These are phyloP conservation scores for Heteropelma amictum DNA, from an alignment of 2,888 invertebrate species.

Conservation along the genomic window DNA sequence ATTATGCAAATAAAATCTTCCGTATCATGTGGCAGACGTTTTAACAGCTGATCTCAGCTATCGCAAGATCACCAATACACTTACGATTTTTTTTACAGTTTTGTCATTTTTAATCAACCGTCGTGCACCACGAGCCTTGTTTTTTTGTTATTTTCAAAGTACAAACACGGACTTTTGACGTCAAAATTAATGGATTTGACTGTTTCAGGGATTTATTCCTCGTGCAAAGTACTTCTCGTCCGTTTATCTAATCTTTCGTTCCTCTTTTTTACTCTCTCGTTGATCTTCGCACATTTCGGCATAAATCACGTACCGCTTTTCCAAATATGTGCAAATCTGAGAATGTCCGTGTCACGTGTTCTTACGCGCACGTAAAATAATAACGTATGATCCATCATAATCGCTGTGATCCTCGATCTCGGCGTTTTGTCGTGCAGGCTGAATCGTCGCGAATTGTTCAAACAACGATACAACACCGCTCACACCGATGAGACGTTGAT, in stretches of 20 bases:
- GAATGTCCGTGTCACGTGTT: not conserved
- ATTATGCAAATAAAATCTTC: not conserved
- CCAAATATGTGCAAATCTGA: not conserved
- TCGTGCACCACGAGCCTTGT: too few relatives aligned
- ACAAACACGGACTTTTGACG: too few relatives aligned
- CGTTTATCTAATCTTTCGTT: not conserved
- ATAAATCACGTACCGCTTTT: not conserved
- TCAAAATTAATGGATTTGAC: too few relatives aligned
- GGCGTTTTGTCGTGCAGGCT: constrained; percentile 10
- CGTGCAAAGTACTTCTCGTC: too few relatives aligned
- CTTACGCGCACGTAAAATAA: not conserved
- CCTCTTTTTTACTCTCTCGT: not conserved
- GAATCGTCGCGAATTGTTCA: not conserved
- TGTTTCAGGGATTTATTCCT: too few relatives aligned
- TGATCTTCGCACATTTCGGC: not conserved
- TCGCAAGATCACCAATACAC: not conserved
- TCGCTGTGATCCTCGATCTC: too few relatives aligned
- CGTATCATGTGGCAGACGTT: not conserved
- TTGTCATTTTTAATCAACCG: not conserved
- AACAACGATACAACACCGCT: constrained; percentile 10
- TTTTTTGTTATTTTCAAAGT: too few relatives aligned
- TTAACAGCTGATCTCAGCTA: not conserved
- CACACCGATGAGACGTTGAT: constrained; percentile 13
- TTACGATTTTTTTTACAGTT: not conserved
- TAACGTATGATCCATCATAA: not conserved